Evolutionary conservation across 2,797 vertebrate genomes (phyloP).

Genomic region (Bovichtus diacanthus): DNA sequence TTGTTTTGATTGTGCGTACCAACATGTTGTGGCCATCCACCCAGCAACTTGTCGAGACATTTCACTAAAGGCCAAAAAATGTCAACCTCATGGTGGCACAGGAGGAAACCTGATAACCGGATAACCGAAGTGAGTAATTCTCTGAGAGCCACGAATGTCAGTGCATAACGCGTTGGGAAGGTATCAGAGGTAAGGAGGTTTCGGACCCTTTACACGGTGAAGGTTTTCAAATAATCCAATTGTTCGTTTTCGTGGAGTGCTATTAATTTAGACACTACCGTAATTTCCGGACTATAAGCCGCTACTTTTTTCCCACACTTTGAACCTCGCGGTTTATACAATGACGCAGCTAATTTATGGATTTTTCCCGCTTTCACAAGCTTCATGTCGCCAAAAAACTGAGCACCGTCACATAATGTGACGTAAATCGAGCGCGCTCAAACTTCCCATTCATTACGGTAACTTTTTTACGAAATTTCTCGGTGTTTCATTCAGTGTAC

Average conservation of each 20-base stretch:
- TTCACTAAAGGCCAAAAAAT: not conserved
- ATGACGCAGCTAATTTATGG: no score
- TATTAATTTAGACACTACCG: not conserved
- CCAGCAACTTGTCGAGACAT: not conserved
- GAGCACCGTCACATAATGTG: no score
- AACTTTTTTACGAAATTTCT: no score
- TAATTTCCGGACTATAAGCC: no score
- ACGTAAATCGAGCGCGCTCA: no score
- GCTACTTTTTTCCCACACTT: no score
- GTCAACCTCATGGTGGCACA: not conserved
- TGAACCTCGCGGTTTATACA: no score
- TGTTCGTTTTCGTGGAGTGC: not conserved
- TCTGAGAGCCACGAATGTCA: not conserved
- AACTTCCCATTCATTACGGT: no score
- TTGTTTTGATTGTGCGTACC: not conserved
- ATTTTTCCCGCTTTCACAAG: no score
- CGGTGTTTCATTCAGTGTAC: no score
- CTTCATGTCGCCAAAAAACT: no score
- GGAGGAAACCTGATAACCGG: not conserved
- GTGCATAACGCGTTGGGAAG: no score
- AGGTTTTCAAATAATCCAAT: not conserved
- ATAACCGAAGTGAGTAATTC: not conserved
- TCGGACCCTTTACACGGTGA: not conserved
- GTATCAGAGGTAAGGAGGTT: not conserved
- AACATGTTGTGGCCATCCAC: not conserved